Evolutionary conservation across 1,140 invertebrate species (phyloP).

Genomic region (Orius laevigatus): DNA sequence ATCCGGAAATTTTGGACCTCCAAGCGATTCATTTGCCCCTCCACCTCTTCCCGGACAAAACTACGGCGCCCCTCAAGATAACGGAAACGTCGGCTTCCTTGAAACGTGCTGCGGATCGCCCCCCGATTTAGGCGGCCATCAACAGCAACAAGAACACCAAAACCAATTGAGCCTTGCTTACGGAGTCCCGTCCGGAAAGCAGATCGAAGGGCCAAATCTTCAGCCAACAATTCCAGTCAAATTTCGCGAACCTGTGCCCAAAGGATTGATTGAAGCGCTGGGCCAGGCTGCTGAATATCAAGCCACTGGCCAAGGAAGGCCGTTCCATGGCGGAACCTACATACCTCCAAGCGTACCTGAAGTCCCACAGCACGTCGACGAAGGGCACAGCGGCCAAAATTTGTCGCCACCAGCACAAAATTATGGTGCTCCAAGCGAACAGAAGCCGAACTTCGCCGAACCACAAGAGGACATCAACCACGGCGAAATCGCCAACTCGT

Average conservation of each 20-base stretch:
- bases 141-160: constrained; percentile 5
- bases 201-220: constrained; percentile 22
- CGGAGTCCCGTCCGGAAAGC: constrained; percentile 22
- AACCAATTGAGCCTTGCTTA: constrained; percentile 16
- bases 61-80: constrained; percentile 7
- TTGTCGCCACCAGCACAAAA: constrained; percentile 2
- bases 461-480: constrained; percentile 7
- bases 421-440: constrained; percentile 13
- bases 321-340: constrained; percentile 34
- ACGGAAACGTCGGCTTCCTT: constrained; percentile 7
- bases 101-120: constrained; percentile 21
- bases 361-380: constrained; percentile 21
- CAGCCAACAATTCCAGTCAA: constrained; percentile 40
- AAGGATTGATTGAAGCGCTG: constrained; percentile 43
- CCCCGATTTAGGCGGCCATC: constrained; percentile 16
- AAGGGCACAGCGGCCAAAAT: neutral
- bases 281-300: constrained; percentile 28
- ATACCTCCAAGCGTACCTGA: constrained; percentile 45
- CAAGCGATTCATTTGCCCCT: constrained; percentile 18
- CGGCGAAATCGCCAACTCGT: constrained; percentile 15
- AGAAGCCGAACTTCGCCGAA: constrained; percentile 2
- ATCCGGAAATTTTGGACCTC: constrained; percentile 19
- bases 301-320: constrained; percentile 26
- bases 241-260: constrained; percentile 50
- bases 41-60: constrained; percentile 15